phyloP scores from a whole-genome alignment of 2,113 vertebrate genomes.

The Glaucidium brasilianum region DNA sequence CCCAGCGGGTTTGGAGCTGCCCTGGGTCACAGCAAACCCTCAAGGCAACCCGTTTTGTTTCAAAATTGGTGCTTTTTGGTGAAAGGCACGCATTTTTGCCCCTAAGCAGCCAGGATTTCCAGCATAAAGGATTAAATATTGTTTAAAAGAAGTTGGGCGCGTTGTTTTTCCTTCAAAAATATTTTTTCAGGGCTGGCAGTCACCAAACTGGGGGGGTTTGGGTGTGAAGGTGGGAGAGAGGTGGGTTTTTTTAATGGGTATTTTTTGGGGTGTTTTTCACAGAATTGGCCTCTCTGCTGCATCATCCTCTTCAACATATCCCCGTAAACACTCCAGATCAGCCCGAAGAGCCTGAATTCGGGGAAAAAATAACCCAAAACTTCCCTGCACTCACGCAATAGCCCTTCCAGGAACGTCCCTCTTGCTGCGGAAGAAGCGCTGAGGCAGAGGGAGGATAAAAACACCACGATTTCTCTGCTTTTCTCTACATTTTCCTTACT shows the following conservation, averaged over 20 bases:
- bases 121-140: not conserved
- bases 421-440: no score
- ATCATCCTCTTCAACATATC: no score
- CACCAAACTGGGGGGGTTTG: not conserved
- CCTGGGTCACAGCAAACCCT: not conserved
- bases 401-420: not conserved
- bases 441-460: no score
- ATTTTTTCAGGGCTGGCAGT: rapidly evolving
- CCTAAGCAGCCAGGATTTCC: not conserved
- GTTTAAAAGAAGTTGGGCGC: not conserved
- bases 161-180: not conserved
- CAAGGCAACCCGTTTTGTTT: not conserved
- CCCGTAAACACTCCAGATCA: rapidly evolving
- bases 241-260: no score
- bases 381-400: no score
- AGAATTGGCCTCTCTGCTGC: not conserved
- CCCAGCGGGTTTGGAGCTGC: not conserved
- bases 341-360: rapidly evolving
- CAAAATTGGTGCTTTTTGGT: not conserved
- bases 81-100: not conserved
- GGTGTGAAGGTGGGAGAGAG: no score
- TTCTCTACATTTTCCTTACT: not conserved
- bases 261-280: not conserved
- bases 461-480: rapidly evolving
- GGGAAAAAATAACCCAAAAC: not conserved